Evolutionary conservation across 2,888 invertebrate species (phyloP).

Genomic region (Liodrosophila aerea): DNA sequence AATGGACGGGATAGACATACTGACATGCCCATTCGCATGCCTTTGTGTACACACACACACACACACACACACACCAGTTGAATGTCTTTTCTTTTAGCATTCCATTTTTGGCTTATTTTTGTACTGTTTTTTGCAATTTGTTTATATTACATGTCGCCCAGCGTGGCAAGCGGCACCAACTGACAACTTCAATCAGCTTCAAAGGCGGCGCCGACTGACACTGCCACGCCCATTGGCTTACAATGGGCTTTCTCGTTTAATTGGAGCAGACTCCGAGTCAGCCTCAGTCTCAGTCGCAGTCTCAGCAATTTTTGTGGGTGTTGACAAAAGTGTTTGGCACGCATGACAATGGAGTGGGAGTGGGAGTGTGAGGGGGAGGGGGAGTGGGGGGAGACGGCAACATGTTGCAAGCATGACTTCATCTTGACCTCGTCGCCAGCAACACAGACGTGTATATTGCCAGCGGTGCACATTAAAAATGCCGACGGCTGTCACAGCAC

Average conservation of each 20-base stretch:
- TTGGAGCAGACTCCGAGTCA: slow-evolving; percentile 57
- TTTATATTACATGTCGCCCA: slow-evolving; percentile 72
- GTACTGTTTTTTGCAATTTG: slow-evolving; percentile 55
- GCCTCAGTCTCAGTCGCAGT: background rate
- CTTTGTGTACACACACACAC: too few relatives aligned
- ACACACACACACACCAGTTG: too few relatives aligned
- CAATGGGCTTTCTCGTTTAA: slow-evolving; percentile 47
- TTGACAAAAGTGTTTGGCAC: slow-evolving; percentile 65
- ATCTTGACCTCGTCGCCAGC: slow-evolving; percentile 68
- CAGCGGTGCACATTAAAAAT: slow-evolving; percentile 47
- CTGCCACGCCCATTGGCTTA: slow-evolving; percentile 60
- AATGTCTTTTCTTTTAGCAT: slow-evolving; percentile 34
- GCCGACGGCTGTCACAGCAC: slow-evolving; percentile 38
- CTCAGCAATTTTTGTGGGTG: slow-evolving; percentile 60
- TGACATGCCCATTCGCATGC: slow-evolving; percentile 62
- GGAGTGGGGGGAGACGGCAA: slow-evolving; percentile 11
- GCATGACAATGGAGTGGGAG: slow-evolving; percentile 7
- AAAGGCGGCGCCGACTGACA: slow-evolving; percentile 67
- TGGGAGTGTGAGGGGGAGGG: background rate
- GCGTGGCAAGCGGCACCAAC: slow-evolving; percentile 34
- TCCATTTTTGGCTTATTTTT: slow-evolving; percentile 37
- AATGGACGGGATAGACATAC: slow-evolving; percentile 46
- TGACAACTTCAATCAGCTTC: slow-evolving; percentile 76
- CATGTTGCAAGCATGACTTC: slow-evolving; percentile 73
- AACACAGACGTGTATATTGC: slow-evolving; percentile 15